These are phyloP conservation scores for Melanotaenia parkinsoni DNA, from an alignment of 2,797 vertebrate genomes.

Conservation along the genomic window DNA sequence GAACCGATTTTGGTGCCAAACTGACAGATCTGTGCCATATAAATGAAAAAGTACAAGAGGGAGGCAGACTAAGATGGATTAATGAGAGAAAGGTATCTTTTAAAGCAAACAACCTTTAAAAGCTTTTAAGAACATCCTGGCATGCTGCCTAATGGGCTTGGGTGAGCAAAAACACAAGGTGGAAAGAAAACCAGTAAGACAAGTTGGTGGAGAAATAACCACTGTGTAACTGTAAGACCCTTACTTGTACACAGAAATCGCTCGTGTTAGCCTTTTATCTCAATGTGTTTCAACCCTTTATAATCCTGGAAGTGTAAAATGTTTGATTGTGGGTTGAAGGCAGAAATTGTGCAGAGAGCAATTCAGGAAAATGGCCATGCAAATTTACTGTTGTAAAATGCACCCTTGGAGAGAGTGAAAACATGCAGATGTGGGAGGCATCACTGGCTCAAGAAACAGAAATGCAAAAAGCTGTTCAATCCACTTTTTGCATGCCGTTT, in stretches of 20 bases:
- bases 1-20: slow-evolving; percentile 11
- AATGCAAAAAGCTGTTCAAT: slow-evolving; percentile 41
- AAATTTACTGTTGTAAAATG: slow-evolving; percentile 33
- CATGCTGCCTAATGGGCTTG: slow-evolving; percentile 47
- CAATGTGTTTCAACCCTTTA: neutral
- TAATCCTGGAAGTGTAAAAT: slow-evolving; percentile 31
- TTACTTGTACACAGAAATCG: slow-evolving; percentile 5
- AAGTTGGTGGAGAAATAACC: slow-evolving; percentile 51
- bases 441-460: slow-evolving; percentile 24
- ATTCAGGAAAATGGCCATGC: slow-evolving; percentile 58
- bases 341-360: slow-evolving; percentile 15
- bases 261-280: slow-evolving; percentile 24
- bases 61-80: slow-evolving; percentile 33
- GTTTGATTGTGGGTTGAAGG: neutral
- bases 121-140: slow-evolving; percentile 41
- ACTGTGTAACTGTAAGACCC: slow-evolving; percentile 24
- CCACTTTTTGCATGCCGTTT: slow-evolving; percentile 8
- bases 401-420: slow-evolving; percentile 7
- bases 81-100: slow-evolving; percentile 47
- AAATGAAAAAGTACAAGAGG: slow-evolving; percentile 37
- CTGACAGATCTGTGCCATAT: slow-evolving; percentile 9
- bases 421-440: slow-evolving; percentile 30
- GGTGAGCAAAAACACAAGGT: slow-evolving; percentile 28
- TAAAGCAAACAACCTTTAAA: slow-evolving; percentile 57
- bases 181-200: slow-evolving; percentile 66